A percentile compares a stretch with the other conserved stretches of the same genome.
phyloP scores from a whole-genome alignment of 2,888 invertebrate genomes.

The Luperina nickerlii region DNA sequence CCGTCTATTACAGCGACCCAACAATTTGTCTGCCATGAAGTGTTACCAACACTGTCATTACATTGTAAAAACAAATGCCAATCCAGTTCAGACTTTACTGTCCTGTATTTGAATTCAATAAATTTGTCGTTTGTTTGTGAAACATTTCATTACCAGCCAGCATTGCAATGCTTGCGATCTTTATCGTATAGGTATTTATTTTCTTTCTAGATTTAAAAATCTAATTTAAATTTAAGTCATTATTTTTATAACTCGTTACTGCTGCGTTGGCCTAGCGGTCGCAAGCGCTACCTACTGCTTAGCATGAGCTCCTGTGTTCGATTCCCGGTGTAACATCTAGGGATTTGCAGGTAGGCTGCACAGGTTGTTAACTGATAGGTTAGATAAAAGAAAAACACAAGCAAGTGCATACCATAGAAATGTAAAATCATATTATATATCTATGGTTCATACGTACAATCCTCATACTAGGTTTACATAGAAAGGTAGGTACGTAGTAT shows the following conservation, averaged over 20 bases:
- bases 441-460: too few relatives aligned
- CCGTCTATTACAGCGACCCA: constrained; percentile 44
- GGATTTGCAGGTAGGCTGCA: too few relatives aligned
- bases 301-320: too few relatives aligned
- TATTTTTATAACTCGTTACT: neutral
- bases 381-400: too few relatives aligned
- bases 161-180: constrained; percentile 20
- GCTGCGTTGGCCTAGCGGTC: neutral
- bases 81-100: constrained; percentile 35
- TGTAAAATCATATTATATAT: too few relatives aligned
- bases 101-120: constrained; percentile 38
- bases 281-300: neutral
- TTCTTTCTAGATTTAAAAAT: neutral
- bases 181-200: neutral
- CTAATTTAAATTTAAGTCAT: neutral
- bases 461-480: too few relatives aligned
- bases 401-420: too few relatives aligned
- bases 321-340: too few relatives aligned
- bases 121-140: constrained; percentile 34
- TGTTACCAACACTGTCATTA: constrained; percentile 52
- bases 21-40: constrained; percentile 54
- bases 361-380: too few relatives aligned
- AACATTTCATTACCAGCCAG: constrained; percentile 14
- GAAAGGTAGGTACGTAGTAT: too few relatives aligned
- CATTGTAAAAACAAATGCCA: constrained; percentile 40